Base-by-base conservation (phyloP, 2,888 invertebrate genomes). In the Unio delphinus region DNA sequence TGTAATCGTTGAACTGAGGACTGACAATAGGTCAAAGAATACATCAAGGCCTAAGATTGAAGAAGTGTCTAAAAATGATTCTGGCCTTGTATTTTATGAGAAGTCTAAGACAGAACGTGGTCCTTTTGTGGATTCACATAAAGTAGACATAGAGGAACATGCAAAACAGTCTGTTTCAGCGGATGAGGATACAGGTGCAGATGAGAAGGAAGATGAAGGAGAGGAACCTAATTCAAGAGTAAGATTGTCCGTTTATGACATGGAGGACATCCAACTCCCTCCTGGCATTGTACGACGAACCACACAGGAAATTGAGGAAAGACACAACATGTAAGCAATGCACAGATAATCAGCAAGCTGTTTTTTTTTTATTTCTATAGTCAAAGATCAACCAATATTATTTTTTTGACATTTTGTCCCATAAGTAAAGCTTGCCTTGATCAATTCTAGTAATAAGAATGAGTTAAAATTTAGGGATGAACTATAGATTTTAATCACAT, bases 281-380 rank as follows among this genome's bases (percentile, higher is more conserved):
- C 92, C 93, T 1, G 94, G 95, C 4, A 94, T 94, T 0, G 94
- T 95, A 34, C 93, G 93, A 86, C 81, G 86, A 63, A 89, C 89
- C 18, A 87, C 79, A 61, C 93, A 93, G 83, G 94, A 94, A 85
- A 90, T 94, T 34, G 94, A 94, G 85, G 93, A 93, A 81, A 90
- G 91, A 69, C 79, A 82, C 61, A 84, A 69, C 63, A 60, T 78
- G 86, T 86, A 66, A 61, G 75, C 64, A 4, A 45, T 11, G 15
- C 45, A 45, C 15, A 15, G 15, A 45, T 34, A 34, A 34, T 34
- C 7, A 34, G 7, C 34, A 34, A 34, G 34, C 7, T 34, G 34
- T 34, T 30, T 7, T 30, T 30, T 3, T 30, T 4, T 30, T 5
- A 30, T 30, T 30, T 30, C 30, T 30, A 30, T 30, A 6, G 6